Conservation (phyloP, 2,113 vertebrate species). For the Arizona elegans region DNA sequence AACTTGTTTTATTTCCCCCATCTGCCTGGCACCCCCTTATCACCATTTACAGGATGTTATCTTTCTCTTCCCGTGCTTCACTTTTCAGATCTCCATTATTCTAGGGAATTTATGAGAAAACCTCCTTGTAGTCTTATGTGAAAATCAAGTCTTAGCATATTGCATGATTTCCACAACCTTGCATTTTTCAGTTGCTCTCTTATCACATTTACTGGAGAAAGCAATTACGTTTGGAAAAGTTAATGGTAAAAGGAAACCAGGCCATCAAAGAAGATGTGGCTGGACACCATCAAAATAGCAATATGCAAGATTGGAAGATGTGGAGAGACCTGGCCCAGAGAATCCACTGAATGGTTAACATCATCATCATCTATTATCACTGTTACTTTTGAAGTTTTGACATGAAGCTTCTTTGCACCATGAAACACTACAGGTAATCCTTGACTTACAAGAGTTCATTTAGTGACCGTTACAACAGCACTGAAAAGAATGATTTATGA, state of each 20-base stretch:
- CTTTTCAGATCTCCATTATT: not conserved
- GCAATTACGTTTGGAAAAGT: not conserved
- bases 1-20: not conserved
- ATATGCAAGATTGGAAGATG: not conserved
- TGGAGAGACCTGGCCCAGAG: not conserved
- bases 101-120: not conserved
- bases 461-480: not conserved
- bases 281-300: not conserved
- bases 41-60: not conserved
- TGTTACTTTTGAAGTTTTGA: not conserved
- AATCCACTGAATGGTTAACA: not conserved
- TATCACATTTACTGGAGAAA: not conserved
- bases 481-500: not conserved
- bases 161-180: not conserved
- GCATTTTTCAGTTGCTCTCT: not conserved
- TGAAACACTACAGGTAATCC: not conserved
- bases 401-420: not conserved
- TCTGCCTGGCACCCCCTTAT: not conserved
- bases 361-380: not conserved
- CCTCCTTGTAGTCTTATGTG: not conserved
- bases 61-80: not conserved
- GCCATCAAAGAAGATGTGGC: not conserved
- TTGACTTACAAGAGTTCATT: not conserved
- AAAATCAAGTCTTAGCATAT: not conserved
- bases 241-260: not conserved